phyloP scores from a whole-genome alignment of 2,113 vertebrate genomes.

The Neogobius melanostomus region DNA sequence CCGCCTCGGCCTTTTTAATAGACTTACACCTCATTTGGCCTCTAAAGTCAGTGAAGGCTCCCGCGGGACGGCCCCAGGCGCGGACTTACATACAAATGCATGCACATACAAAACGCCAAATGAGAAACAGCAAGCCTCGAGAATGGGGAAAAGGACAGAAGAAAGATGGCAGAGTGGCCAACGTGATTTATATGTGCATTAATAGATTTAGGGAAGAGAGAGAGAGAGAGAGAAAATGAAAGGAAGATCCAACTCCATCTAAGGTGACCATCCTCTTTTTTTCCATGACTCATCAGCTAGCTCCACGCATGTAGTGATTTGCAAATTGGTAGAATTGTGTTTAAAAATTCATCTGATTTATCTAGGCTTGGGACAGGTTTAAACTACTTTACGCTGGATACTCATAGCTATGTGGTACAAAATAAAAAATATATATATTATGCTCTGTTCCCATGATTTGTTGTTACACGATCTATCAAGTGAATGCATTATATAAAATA shows the following conservation, averaged over 20 bases:
- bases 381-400: no score
- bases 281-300: no score
- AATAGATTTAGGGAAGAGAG: neutral
- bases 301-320: no score
- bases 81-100: constrained; percentile 52
- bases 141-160: neutral
- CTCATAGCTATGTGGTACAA: no score
- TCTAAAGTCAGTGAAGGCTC: constrained; percentile 83
- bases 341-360: no score
- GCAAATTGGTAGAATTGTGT: no score
- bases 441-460: no score
- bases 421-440: no score
- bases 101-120: constrained; percentile 48
- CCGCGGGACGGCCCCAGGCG: constrained; percentile 72
- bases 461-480: neutral
- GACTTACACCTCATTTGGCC: constrained; percentile 87
- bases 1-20: constrained; percentile 79
- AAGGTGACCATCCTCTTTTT: neutral
- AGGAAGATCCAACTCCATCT: neutral
- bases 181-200: constrained; percentile 4
- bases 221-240: neutral
- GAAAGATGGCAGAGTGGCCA: neutral
- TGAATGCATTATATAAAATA: neutral
- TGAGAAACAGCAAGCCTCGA: constrained; percentile 26
- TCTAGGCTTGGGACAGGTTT: no score